Evolutionary conservation across 2,113 vertebrate genomes (phyloP).

Genomic region (Pitta sordida): DNA sequence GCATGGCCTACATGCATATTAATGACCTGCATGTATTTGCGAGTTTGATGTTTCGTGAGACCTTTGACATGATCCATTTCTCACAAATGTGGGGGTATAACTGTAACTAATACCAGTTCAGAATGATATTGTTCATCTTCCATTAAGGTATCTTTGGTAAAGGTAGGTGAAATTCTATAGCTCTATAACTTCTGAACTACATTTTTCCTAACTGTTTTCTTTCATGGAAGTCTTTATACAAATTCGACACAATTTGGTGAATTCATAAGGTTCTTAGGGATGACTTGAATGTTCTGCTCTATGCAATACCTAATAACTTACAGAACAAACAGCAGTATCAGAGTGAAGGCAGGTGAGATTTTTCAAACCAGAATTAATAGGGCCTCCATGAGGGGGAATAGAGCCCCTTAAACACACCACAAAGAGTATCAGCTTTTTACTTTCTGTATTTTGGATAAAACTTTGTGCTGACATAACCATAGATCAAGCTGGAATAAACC

Average conservation of each 20-base stretch:
- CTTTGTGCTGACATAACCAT: neutral
- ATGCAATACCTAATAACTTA: neutral
- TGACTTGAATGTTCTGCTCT: neutral
- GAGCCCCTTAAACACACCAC: neutral
- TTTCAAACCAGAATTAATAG: neutral
- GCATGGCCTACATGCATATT: too few relatives aligned
- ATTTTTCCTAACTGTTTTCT: neutral
- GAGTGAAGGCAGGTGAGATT: neutral
- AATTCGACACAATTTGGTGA: neutral
- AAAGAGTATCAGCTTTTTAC: neutral
- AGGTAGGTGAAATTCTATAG: neutral
- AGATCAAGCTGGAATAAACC: neutral
- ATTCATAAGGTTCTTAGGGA: neutral
- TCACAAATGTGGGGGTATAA: too few relatives aligned
- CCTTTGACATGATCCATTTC: too few relatives aligned
- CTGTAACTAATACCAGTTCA: neutral
- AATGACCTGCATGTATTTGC: too few relatives aligned
- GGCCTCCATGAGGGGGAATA: neutral
- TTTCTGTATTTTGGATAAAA: neutral
- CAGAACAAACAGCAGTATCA: neutral
- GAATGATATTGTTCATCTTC: neutral
- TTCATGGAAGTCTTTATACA: neutral
- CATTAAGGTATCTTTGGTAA: neutral
- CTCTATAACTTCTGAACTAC: neutral
- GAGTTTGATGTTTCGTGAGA: too few relatives aligned